Evolutionary conservation across 2,888 invertebrate species (phyloP).

Genomic region (Eugnorisma glareosa): DNA sequence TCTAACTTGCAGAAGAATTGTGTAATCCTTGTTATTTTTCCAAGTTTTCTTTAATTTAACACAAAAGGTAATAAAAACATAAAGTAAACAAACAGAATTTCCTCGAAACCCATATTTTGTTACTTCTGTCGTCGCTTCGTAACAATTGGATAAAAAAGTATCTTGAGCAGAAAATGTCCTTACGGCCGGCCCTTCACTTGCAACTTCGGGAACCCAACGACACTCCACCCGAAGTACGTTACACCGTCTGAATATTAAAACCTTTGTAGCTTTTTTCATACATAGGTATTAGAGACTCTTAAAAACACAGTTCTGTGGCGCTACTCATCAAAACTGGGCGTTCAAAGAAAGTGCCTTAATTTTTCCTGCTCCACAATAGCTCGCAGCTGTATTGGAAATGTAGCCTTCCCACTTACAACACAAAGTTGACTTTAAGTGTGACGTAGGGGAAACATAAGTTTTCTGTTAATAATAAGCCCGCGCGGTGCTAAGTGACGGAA

Average conservation of each 20-base stretch:
- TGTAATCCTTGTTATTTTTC: constrained; percentile 2
- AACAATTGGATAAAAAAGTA: constrained; percentile 83
- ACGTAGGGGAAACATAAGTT: constrained; percentile 59
- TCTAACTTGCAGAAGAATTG: constrained; percentile 1
- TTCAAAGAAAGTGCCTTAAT: constrained; percentile 74
- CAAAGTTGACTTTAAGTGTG: constrained; percentile 66
- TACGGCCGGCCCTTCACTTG: constrained; percentile 76
- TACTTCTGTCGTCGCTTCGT: constrained; percentile 70
- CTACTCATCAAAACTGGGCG: constrained; percentile 80
- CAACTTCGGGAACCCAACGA: constrained; percentile 74
- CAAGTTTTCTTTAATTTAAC: constrained; percentile 12
- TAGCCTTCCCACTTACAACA: constrained; percentile 41
- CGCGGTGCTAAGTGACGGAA: constrained; percentile 81
- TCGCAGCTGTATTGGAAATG: constrained; percentile 40
- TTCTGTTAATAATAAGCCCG: constrained; percentile 67
- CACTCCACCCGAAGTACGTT: constrained; percentile 82
- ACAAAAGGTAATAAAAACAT: constrained; percentile 21
- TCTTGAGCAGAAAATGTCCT: constrained; percentile 77
- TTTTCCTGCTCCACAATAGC: constrained; percentile 58
- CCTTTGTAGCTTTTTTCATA: constrained; percentile 80
- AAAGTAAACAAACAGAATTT: constrained; percentile 49
- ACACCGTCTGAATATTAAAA: constrained; percentile 84
- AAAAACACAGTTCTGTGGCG: constrained; percentile 79
- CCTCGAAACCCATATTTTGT: constrained; percentile 60
- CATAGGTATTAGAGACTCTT: constrained; percentile 80